Conservation (phyloP, 2,113 vertebrate genomes). For the Xyliphius kryptos region DNA sequence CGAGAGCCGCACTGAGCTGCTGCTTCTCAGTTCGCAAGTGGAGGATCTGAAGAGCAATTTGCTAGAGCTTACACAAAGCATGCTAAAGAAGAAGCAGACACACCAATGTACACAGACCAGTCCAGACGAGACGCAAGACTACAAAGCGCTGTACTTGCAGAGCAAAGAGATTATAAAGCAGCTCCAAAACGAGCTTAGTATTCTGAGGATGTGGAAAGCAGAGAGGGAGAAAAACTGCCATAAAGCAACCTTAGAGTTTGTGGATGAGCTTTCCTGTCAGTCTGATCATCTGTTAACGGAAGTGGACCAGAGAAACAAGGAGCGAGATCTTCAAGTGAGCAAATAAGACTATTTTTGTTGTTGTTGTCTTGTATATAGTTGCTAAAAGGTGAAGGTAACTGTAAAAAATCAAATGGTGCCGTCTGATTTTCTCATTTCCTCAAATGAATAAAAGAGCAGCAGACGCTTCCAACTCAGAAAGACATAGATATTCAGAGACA, state of each 20-base stretch:
- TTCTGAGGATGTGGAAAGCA: constrained; percentile 45
- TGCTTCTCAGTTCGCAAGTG: constrained; percentile 56
- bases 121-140: constrained; percentile 13
- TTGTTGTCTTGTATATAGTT: background rate
- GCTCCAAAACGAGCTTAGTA: constrained; percentile 63
- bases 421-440: no score
- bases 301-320: constrained; percentile 69
- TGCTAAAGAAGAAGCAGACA: constrained; percentile 63
- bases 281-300: constrained; percentile 71
- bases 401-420: no score
- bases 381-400: no score
- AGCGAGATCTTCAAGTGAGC: constrained; percentile 68
- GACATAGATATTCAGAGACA: constrained; percentile 1
- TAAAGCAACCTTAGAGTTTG: background rate
- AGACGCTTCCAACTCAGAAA: background rate
- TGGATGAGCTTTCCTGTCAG: constrained; percentile 74
- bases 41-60: constrained; percentile 55
- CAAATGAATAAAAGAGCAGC: no score
- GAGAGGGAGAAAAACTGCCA: background rate
- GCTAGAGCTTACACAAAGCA: constrained; percentile 50
- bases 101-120: constrained; percentile 67
- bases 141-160: constrained; percentile 61
- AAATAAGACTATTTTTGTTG: no score
- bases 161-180: constrained; percentile 62
- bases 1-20: constrained; percentile 60